Evolutionary conservation across 2,797 vertebrate genomes (phyloP), one percentile per base, ranked within the genome.

Genomic region (Gobio occitaniae): DNA sequence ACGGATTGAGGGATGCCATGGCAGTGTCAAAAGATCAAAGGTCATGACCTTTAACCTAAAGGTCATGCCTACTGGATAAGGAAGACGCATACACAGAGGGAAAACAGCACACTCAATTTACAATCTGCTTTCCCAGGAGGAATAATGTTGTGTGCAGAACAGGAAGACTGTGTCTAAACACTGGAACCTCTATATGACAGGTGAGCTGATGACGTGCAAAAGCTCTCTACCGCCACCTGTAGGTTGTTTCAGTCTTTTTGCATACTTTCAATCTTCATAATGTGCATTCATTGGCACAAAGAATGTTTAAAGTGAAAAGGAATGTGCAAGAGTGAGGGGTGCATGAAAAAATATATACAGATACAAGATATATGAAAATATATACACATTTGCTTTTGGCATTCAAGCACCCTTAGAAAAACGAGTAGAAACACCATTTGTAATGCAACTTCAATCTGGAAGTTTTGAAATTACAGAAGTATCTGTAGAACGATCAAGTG

Each of bases 1-100:
- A 78, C 11, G 15, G 47, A 3, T 85, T 32, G 3, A 36, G 29
- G 3, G 29, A 75, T 83, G 44, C 56, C 81, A 75, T 3, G 32
- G 44, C 81, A 50, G 32, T 47, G 80, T 78, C 29, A 82, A 77
- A 80, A 70, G 32, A 10, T 82, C 63, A 86, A 77, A 77, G 69
- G 3, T 38, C 32, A 2, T 56, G 61, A 76, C 52, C 48, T 32
- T 61, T 82, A 21, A 66, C 21, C 38, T 41, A 63, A 72, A 19
- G 52, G 21, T 65, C 48, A 81, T 68, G 48, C 25, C 32, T 52
- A 41, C 47, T 25, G 32, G 44, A 25, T 41, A 65, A 76, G 59
- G 47, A 83, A 83, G 81, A 83, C 59, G 4, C 19, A 65, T 13
- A 19, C 81, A 75, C 32, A 25, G 13, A 63, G 19, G 19, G 44